A percentile compares a stretch with the other conserved stretches of the same genome.
These are phyloP conservation scores for Habrosyne pyritoides DNA, from an alignment of 2,888 invertebrate species.

Conservation along the genomic window DNA sequence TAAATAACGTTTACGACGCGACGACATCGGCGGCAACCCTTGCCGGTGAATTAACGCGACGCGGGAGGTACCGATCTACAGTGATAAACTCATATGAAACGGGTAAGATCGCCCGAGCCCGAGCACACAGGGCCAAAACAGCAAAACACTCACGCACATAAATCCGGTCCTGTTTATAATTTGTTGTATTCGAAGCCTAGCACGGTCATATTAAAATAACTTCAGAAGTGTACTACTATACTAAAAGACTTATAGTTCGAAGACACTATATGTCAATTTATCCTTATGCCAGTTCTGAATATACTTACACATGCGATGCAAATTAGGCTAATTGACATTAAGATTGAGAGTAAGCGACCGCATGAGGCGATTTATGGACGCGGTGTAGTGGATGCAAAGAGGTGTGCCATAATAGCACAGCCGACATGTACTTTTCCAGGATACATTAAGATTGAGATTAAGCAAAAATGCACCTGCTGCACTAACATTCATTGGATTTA, in stretches of 20 bases:
- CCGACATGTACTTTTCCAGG: conserved; percentile 17
- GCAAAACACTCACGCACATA: neutral
- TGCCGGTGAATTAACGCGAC: conserved; percentile 62
- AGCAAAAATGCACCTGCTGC: conserved; percentile 32
- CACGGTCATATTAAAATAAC: neutral
- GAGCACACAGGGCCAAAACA: neutral
- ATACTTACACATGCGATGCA: conserved; percentile 31
- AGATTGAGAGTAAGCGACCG: conserved; percentile 37
- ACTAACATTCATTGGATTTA: conserved; percentile 30
- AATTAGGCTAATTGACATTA: conserved; percentile 50
- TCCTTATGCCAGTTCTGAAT: conserved; percentile 3
- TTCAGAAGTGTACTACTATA: neutral
- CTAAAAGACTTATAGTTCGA: neutral
- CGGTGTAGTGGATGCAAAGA: conserved; percentile 19
- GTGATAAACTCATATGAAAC: conserved; percentile 33
- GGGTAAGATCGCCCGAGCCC: neutral
- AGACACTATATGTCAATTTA: neutral
- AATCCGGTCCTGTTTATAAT: neutral
- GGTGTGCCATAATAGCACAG: conserved; percentile 33
- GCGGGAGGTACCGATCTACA: conserved; percentile 56
- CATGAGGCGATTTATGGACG: conserved; percentile 31
- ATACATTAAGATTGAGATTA: conserved; percentile 39
- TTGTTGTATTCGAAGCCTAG: neutral
- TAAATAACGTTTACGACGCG: conserved; percentile 75
- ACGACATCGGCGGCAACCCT: conserved; percentile 58